Percentiles rank a stretch among this genome's conserved stretches.
phyloP scores from a whole-genome alignment of 2,113 vertebrate species.

The Zosterops borbonicus region DNA sequence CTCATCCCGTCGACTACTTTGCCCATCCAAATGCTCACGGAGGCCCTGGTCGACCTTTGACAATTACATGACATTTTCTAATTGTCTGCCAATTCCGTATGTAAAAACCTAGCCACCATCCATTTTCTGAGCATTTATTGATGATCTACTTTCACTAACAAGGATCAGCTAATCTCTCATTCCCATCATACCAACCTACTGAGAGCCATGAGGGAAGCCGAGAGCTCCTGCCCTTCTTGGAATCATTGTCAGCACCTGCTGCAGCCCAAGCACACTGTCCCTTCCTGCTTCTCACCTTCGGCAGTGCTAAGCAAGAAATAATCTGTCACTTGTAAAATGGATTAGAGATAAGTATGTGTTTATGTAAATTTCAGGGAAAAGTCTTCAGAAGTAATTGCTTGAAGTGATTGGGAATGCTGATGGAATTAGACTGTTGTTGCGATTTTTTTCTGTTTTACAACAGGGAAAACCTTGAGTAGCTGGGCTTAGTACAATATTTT shows the following conservation, averaged over 20 bases:
- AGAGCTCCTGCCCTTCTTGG: not conserved
- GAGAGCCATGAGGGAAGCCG: not conserved
- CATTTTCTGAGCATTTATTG: not conserved
- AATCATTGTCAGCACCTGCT: not conserved
- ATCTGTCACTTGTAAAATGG: not conserved
- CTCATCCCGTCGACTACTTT: not conserved
- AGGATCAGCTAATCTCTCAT: not conserved
- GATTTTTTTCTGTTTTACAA: not conserved
- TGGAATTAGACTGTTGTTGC: not conserved
- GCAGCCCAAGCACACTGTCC: not conserved
- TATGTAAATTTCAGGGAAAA: not conserved
- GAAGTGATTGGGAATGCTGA: not conserved
- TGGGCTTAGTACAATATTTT: not conserved
- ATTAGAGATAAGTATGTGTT: not conserved
- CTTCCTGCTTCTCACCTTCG: not conserved
- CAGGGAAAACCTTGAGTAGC: not conserved
- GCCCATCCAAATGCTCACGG: fast-evolving
- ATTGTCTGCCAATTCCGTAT: not conserved
- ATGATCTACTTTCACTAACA: not conserved
- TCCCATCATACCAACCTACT: not conserved
- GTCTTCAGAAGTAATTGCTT: not conserved
- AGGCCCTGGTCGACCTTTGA: not conserved
- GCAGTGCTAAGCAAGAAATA: not conserved
- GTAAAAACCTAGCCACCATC: not conserved
- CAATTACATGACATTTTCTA: not conserved